phyloP scores from a whole-genome alignment of 2,113 vertebrate genomes.

The Forbesichthys papilliferus region DNA sequence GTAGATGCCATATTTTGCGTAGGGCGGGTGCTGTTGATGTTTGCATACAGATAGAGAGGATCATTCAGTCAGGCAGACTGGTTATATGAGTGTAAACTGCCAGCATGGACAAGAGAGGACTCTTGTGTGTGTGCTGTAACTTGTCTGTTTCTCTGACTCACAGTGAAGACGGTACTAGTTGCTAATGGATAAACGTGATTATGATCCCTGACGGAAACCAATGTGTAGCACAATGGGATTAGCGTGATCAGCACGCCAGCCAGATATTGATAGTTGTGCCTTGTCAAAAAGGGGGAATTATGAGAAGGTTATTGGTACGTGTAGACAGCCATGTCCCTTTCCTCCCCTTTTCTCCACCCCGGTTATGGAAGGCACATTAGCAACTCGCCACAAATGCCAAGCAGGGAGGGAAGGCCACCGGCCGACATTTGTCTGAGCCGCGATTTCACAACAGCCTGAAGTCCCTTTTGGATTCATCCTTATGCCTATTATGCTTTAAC shows the following conservation, averaged over 20 bases:
- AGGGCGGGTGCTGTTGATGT: too few relatives aligned
- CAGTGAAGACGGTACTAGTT: slow-evolving; percentile 5
- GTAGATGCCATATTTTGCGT: too few relatives aligned
- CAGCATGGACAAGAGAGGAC: neutral
- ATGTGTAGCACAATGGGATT: slow-evolving; percentile 28
- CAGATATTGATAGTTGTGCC: slow-evolving; percentile 34
- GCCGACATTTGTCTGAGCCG: slow-evolving; percentile 37
- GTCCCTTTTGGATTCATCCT: slow-evolving; percentile 33
- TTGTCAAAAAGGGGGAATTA: slow-evolving; percentile 18
- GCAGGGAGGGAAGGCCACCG: slow-evolving; percentile 13
- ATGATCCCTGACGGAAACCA: neutral
- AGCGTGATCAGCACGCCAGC: slow-evolving; percentile 10
- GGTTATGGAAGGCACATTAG: slow-evolving; percentile 1
- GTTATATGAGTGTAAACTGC: neutral
- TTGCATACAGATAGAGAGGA: too few relatives aligned
- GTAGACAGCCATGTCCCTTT: slow-evolving; percentile 5
- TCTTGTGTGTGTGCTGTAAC: slow-evolving; percentile 8
- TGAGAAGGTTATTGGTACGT: slow-evolving; percentile 18
- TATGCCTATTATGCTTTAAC: slow-evolving; percentile 21
- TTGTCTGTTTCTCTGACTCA: slow-evolving; percentile 6
- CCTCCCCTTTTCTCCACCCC: neutral
- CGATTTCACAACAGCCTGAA: slow-evolving; percentile 27
- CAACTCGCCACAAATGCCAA: slow-evolving; percentile 5
- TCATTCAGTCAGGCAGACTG: neutral
- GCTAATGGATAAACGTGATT: slow-evolving; percentile 24